Evolutionary conservation across 2,888 invertebrate genomes (phyloP), one percentile per base, ranked within the genome.

Genomic region (Orchestes rusci): DNA sequence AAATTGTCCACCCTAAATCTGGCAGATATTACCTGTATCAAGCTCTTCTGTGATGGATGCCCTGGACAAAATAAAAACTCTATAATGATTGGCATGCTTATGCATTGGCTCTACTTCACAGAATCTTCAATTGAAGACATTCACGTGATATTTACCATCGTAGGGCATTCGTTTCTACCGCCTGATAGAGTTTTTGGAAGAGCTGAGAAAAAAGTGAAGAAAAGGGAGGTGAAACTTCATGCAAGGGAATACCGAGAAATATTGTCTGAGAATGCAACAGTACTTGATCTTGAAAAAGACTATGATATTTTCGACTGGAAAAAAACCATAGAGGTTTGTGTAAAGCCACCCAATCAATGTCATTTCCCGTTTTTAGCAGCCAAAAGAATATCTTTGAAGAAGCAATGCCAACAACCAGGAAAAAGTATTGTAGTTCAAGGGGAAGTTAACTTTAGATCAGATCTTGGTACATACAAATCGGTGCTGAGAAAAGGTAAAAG

Each of bases 61-160:
- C 17, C 17, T 7, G 41, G 45, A 2, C 51, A 51, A 32, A 51
- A 51, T 48, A 50, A 52, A 19, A 52, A 47, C 19, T 13, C 4
- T 8, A 43, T 16, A 1, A 34, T 52, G 34, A 34, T 50, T 5
- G 35, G 35, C 10, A 50, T 48, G 45, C 28, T 33, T 29, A 30
- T 32, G 16, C 13, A 49, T 17, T 49, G 49, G 23, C 10, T 23
- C 5, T 23, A 23, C 10, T 7, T 7, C 23, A 23, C 23, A 10
- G 10, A 23, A 5, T 23, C 23, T 23, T 7, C 7, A 10, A 10
- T 23, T 7, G 10, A 23, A 7, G 23, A 23, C 4, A 15, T 32
- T 16, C 13, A 3, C 16, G 4, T 32, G 16, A 32, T 16, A 16
- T 32, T 32, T 15, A 15, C 32, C 15, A 13, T 32, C 3, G 16